Evolutionary conservation across 2,888 invertebrate species (phyloP).

Genomic region (Exocentrus adspersus): DNA sequence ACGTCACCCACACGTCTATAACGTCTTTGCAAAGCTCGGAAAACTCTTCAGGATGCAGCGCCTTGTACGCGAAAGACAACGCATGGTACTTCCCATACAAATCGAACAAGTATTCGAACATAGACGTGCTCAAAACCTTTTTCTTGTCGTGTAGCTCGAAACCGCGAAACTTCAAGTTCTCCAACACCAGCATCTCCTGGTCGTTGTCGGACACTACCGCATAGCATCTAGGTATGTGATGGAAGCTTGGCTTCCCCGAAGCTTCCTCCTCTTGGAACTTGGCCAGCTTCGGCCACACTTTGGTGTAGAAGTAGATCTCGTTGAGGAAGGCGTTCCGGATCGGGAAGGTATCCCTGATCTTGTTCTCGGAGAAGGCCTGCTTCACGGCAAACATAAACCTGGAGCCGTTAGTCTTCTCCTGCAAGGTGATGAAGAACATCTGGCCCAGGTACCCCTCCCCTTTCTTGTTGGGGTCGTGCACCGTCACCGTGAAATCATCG

Average conservation of each 20-base stretch:
- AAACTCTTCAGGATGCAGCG: conserved; percentile 34
- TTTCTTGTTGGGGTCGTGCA: conserved; percentile 4
- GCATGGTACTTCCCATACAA: conserved; percentile 45
- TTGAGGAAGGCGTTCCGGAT: conserved; percentile 26
- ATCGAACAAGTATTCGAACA: conserved; percentile 36
- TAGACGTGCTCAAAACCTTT: conserved; percentile 36
- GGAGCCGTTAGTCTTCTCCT: conserved; percentile 17
- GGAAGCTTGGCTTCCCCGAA: background rate
- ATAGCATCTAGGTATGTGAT: conserved; percentile 23
- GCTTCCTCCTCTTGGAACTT: conserved; percentile 12
- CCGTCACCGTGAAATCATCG: background rate
- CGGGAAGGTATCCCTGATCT: conserved; percentile 10
- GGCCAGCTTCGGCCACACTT: conserved; percentile 19
- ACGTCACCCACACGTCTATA: background rate
- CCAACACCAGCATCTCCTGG: conserved; percentile 35
- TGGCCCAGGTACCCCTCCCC: conserved; percentile 33
- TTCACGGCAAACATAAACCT: conserved; percentile 20
- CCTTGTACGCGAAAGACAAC: conserved; percentile 39
- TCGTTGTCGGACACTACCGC: background rate
- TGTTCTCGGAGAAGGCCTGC: conserved; percentile 17
- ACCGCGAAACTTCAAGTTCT: conserved; percentile 32
- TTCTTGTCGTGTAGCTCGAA: conserved; percentile 27
- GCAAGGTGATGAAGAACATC: conserved; percentile 22
- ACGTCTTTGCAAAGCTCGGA: conserved; percentile 1
- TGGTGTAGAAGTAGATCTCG: conserved; percentile 32